phyloP scores from a whole-genome alignment of 2,797 vertebrate genomes.

The Pteropus rufus region DNA sequence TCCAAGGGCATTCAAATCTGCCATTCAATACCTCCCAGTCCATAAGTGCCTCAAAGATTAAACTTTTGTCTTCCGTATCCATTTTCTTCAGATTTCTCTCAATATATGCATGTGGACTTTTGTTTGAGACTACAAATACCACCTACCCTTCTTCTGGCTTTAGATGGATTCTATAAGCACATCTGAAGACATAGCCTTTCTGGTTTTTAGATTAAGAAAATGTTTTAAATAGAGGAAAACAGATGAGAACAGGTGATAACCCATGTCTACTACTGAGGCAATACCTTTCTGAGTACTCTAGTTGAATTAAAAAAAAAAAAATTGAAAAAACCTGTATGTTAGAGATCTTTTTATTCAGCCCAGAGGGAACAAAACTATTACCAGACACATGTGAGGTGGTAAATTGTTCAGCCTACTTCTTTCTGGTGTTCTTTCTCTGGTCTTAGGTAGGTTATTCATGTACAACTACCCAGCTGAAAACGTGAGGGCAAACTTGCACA shows the following conservation, averaged over 20 bases:
- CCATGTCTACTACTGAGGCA: not conserved
- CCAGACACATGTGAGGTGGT: not conserved
- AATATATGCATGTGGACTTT: not conserved
- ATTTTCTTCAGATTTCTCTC: not conserved
- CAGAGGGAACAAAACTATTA: not conserved
- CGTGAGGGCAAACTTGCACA: not conserved
- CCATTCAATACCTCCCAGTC: not conserved
- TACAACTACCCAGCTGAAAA: not conserved
- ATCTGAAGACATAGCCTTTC: not conserved
- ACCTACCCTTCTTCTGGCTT: not conserved
- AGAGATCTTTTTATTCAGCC: not conserved
- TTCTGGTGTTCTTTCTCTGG: not conserved
- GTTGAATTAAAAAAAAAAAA: not conserved
- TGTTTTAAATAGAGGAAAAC: not conserved
- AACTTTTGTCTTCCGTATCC: not conserved
- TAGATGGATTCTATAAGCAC: not conserved
- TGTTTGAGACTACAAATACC: not conserved
- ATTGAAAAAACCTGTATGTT: not conserved
- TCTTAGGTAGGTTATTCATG: not conserved
- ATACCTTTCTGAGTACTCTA: not conserved
- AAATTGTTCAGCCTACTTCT: not conserved
- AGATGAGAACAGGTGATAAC: not conserved
- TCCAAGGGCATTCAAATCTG: not conserved
- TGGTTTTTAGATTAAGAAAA: not conserved
- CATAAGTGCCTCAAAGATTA: not conserved